phyloP scores from a whole-genome alignment of 2,888 invertebrate genomes.

The Criorhina ranunculi region DNA sequence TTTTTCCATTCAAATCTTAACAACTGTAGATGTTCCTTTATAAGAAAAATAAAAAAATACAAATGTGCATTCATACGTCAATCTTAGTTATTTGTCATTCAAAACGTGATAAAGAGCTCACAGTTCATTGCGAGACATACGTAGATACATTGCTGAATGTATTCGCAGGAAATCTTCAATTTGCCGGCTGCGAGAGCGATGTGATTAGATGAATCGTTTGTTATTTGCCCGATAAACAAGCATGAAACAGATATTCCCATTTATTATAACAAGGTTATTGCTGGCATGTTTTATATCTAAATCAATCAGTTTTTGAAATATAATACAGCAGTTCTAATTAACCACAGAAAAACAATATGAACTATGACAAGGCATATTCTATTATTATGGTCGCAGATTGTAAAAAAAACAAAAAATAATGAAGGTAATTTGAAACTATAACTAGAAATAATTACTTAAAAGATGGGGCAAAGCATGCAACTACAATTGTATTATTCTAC shows the following conservation, averaged over 20 bases:
- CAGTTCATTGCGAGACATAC: neutral
- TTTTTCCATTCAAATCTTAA: too few relatives aligned
- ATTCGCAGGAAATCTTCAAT: too few relatives aligned
- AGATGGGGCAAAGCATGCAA: too few relatives aligned
- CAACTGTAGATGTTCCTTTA: too few relatives aligned
- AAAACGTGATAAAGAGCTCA: constrained; percentile 52
- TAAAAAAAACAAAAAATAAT: too few relatives aligned
- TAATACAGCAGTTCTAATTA: neutral
- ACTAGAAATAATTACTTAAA: too few relatives aligned
- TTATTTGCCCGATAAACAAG: constrained; percentile 1
- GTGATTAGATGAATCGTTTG: constrained; percentile 22
- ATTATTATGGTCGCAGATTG: neutral
- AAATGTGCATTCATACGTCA: constrained; percentile 50
- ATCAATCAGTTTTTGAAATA: neutral
- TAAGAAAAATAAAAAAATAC: constrained; percentile 11
- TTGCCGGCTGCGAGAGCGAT: constrained; percentile 16
- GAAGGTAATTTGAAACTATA: too few relatives aligned
- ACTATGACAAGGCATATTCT: neutral
- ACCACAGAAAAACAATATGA: constrained; percentile 12
- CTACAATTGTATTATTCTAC: too few relatives aligned
- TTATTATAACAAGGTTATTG: constrained; percentile 9
- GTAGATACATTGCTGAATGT: constrained; percentile 4
- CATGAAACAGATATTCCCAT: neutral
- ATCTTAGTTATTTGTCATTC: constrained; percentile 48
- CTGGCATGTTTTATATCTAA: neutral